Base-by-base conservation (phyloP, 2,797 vertebrate genomes). In the Acanthurus lineatus region DNA sequence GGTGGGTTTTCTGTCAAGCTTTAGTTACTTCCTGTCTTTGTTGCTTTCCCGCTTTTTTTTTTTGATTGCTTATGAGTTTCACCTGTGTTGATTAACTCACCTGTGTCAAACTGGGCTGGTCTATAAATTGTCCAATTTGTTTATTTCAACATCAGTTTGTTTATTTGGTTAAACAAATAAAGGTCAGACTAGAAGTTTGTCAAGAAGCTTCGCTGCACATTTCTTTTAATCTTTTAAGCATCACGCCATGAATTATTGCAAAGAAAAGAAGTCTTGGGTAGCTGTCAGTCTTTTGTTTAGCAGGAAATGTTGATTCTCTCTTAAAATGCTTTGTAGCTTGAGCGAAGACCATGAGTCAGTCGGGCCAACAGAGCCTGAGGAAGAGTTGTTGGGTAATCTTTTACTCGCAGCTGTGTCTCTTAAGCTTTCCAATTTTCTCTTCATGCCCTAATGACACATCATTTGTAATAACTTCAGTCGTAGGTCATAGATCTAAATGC, bases 351-450 rank as follows among this genome's bases (percentile, higher is more conserved):
- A 84, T 78, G 73, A 84, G 84, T 73, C 82, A 81, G 40, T 85
- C 70, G 76, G 40, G 44, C 66, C 70, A 72, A 73, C 73, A 44
- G 51, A 79, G 80, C 89, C 76, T 0, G 2, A 63, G 54, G 84
- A 85, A 44, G 66, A 80, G 19, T 60, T n/a, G 19, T 56, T 48
- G 66, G 49, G 44, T 73, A 81, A 72, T 80, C 70, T 78, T 81
- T 62, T 44, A 65, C 72, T 72, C 71, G 73, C 89, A 92, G 83
- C 83, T 88, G 88, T 40, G 73, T 64, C 64, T 83, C 81, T 77
- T 63, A 59, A 72, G 44, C 65, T 62, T 76, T 68, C 32, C 35
- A 35, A 15, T 70, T 73, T 83, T 73, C 45, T 66, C 61, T 71
- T 65, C 35, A 61, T 63, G 81, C 64, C 64, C 66, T 72, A 22